Conservation (phyloP, 2,797 vertebrate genomes). For the Synanceia verrucosa region DNA sequence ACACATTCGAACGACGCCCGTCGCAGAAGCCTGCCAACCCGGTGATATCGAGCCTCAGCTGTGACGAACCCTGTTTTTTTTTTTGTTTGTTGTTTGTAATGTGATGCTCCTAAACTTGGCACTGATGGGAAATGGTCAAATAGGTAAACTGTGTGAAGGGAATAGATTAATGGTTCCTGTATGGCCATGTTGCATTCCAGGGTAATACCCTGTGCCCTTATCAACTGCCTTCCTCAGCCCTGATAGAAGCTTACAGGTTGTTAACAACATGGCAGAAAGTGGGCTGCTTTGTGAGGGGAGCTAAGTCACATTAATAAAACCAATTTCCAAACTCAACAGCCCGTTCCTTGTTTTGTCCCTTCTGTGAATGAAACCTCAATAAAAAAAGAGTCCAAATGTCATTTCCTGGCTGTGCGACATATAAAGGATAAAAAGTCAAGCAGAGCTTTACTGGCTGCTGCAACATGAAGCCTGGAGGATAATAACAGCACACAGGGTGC, state of each 20-base stretch:
- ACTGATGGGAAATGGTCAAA: slow-evolving; percentile 66
- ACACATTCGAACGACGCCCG: slow-evolving; percentile 73
- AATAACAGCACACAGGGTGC: slow-evolving; percentile 31
- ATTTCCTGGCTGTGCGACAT: slow-evolving; percentile 5
- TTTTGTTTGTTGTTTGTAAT: slow-evolving; percentile 65
- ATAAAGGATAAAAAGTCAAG: not conserved
- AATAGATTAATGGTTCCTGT: slow-evolving; percentile 42
- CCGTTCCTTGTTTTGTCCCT: slow-evolving; percentile 2
- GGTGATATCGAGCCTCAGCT: slow-evolving; percentile 53
- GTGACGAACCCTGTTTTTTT: slow-evolving; percentile 63
- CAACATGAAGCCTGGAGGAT: slow-evolving; percentile 32
- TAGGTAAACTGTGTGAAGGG: slow-evolving; percentile 40
- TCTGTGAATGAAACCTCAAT: not conserved
- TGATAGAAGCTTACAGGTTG: slow-evolving; percentile 54
- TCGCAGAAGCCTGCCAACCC: slow-evolving; percentile 68
- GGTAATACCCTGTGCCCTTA: slow-evolving; percentile 37
- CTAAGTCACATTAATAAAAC: slow-evolving; percentile 39
- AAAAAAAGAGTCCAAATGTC: not conserved
- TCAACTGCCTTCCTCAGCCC: slow-evolving; percentile 35
- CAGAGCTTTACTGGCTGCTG: not conserved
- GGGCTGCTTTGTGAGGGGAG: not conserved
- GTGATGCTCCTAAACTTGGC: slow-evolving; percentile 70
- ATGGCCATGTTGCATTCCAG: slow-evolving; percentile 20
- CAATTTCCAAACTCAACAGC: slow-evolving; percentile 25
- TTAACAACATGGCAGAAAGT: slow-evolving; percentile 40